Percentiles rank a stretch among this genome's conserved stretches.
Evolutionary conservation across 2,797 vertebrate genomes (phyloP).

Genomic region (Epinephelus awoara): DNA sequence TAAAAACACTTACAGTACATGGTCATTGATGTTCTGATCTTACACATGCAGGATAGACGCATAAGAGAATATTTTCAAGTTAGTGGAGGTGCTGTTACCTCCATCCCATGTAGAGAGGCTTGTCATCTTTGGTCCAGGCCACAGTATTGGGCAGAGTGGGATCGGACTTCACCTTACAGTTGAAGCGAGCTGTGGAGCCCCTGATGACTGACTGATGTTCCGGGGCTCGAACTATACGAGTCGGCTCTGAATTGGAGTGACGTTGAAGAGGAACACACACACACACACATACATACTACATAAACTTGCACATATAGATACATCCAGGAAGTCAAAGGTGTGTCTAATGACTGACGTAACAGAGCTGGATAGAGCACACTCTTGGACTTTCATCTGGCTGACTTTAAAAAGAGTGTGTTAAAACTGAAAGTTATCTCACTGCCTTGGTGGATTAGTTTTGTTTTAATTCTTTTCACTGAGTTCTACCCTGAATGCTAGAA

Average conservation of each 20-base stretch:
- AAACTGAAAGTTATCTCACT: neutral
- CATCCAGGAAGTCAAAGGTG: neutral
- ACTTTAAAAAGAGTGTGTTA: too few relatives aligned
- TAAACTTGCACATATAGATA: neutral
- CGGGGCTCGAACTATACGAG: constrained; percentile 90
- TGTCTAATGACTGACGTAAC: neutral
- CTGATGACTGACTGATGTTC: constrained; percentile 87
- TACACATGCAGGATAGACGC: neutral
- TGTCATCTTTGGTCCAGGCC: constrained; percentile 92
- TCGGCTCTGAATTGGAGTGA: constrained; percentile 85
- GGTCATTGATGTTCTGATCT: neutral
- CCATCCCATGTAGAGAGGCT: constrained; percentile 86
- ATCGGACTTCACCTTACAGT: constrained; percentile 91
- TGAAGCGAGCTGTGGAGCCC: constrained; percentile 87
- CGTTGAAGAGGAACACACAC: constrained; percentile 15
- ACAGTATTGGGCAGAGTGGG: constrained; percentile 87
- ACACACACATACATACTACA: constrained; percentile 16
- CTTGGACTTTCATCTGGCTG: neutral
- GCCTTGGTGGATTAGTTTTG: neutral
- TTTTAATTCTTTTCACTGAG: neutral
- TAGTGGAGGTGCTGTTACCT: constrained; percentile 83
- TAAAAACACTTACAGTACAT: too few relatives aligned
- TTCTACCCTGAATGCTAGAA: neutral
- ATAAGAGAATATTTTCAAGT: neutral
- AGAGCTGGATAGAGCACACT: neutral